These are phyloP conservation scores for Tetraodon nigroviridis DNA, from an alignment of 2,113 vertebrate species.

Conservation along the genomic window DNA sequence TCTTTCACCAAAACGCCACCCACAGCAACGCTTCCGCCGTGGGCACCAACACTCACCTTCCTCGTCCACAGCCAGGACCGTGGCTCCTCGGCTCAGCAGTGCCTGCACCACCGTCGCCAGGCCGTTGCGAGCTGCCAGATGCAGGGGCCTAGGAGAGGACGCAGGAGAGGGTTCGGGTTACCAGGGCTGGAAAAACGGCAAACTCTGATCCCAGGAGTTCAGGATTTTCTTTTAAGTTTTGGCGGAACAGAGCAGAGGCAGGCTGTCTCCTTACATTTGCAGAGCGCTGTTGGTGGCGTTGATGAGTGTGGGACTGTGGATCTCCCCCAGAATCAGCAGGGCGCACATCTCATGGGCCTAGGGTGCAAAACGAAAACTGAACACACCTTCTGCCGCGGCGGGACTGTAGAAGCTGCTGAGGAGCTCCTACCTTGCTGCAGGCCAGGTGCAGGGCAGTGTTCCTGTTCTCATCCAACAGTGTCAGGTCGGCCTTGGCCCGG, in stretches of 20 bases:
- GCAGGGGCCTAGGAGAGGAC: conserved; percentile 82
- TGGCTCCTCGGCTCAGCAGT: conserved; percentile 92
- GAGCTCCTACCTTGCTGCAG: conserved; percentile 85
- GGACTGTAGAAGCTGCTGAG: no score
- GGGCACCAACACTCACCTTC: conserved; percentile 77
- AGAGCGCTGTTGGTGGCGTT: conserved; percentile 94
- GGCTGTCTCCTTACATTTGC: conserved; percentile 92
- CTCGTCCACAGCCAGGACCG: conserved; percentile 95
- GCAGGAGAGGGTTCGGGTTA: background rate
- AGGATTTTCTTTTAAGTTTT: no score
- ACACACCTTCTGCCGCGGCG: no score
- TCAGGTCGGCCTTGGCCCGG: conserved; percentile 89
- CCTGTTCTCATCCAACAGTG: conserved; percentile 91
- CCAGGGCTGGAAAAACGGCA: no score
- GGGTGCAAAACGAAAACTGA: conserved; percentile 13
- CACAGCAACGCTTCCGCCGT: background rate
- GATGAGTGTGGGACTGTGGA: conserved; percentile 93
- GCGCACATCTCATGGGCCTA: conserved; percentile 99
- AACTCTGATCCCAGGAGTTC: no score
- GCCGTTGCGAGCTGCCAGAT: conserved; percentile 93
- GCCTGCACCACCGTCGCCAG: conserved; percentile 95
- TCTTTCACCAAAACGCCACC: background rate
- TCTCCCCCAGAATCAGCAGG: conserved; percentile 96
- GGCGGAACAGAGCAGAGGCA: no score
- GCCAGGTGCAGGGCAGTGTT: conserved; percentile 98